A percentile compares a stretch with the other conserved stretches of the same genome.
Evolutionary conservation across 1,140 invertebrate genomes (phyloP).

Genomic region (Eciton burchellii): DNA sequence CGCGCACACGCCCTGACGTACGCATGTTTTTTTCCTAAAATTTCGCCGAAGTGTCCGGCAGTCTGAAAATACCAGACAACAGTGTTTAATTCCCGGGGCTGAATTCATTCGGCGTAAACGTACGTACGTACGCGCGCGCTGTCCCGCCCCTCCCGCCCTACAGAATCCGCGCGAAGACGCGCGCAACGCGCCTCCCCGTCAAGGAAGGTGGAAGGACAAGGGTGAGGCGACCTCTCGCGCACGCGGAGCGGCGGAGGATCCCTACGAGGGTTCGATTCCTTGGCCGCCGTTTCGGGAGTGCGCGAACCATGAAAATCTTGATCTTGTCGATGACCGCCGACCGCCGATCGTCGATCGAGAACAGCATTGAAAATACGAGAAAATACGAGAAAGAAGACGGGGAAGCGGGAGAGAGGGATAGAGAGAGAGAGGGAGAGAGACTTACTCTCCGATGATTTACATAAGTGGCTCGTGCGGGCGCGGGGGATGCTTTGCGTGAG

Average conservation of each 20-base stretch:
- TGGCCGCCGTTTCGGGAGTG: conserved; percentile 21
- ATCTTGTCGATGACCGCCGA: conserved; percentile 44
- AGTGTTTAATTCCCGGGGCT: conserved; percentile 69
- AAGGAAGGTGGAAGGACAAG: too few species aligned
- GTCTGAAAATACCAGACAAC: conserved; percentile 68
- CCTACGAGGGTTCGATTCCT: conserved; percentile 45
- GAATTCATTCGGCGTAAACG: conserved; percentile 57
- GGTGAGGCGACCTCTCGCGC: conserved; percentile 36
- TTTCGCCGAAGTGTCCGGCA: conserved; percentile 71
- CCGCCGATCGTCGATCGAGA: too few species aligned
- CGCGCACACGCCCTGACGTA: conserved; percentile 70
- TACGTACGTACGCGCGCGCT: conserved; percentile 48
- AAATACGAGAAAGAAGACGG: conserved; percentile 54
- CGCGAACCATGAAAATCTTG: conserved; percentile 45
- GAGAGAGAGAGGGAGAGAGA: conserved; percentile 71
- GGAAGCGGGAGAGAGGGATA: too few species aligned
- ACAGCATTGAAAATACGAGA: conserved; percentile 57
- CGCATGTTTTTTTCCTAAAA: conserved; percentile 73
- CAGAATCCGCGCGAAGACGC: too few species aligned
- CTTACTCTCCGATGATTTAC: conserved; percentile 81
- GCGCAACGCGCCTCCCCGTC: too few species aligned
- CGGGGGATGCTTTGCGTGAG: conserved; percentile 66
- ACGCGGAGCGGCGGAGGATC: neutral
- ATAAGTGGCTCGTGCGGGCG: conserved; percentile 79
- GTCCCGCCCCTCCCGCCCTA: too few species aligned